These are phyloP conservation scores for Styela plicata DNA, from an alignment of 23 tunicate genomes.

Conservation along the genomic window DNA sequence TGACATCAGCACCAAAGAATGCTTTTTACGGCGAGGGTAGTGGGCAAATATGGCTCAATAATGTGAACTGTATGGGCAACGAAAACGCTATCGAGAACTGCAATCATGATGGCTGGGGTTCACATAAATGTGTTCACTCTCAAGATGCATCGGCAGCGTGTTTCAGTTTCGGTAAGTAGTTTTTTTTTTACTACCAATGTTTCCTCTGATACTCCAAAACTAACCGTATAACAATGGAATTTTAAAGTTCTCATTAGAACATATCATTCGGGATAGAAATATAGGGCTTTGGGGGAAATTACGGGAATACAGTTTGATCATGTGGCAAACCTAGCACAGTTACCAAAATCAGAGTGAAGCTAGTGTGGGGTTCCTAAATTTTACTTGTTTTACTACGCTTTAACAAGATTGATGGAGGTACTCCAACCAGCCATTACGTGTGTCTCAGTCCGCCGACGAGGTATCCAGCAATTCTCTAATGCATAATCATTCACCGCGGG, in stretches of 20 bases:
- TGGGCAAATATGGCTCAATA: constrained; percentile 34
- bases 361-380: neutral
- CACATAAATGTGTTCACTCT: constrained; percentile 22
- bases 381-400: too few species aligned
- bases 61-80: constrained; percentile 39
- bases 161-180: neutral
- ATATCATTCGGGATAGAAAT: too few species aligned
- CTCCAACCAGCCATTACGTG: too few species aligned
- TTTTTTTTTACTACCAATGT: too few species aligned
- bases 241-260: neutral
- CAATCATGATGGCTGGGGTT: constrained; percentile 33
- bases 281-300: too few species aligned
- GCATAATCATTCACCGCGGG: too few species aligned
- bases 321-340: too few species aligned
- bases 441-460: too few species aligned
- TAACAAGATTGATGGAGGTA: too few species aligned
- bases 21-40: constrained; percentile 27
- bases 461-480: too few species aligned
- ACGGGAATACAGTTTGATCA: too few species aligned
- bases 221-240: neutral
- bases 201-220: neutral
- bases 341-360: neutral
- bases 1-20: neutral
- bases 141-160: constrained; percentile 45
- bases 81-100: constrained; percentile 34